Base-by-base conservation (phyloP, 2,888 invertebrate species). In the Lamellibrachia columna region DNA sequence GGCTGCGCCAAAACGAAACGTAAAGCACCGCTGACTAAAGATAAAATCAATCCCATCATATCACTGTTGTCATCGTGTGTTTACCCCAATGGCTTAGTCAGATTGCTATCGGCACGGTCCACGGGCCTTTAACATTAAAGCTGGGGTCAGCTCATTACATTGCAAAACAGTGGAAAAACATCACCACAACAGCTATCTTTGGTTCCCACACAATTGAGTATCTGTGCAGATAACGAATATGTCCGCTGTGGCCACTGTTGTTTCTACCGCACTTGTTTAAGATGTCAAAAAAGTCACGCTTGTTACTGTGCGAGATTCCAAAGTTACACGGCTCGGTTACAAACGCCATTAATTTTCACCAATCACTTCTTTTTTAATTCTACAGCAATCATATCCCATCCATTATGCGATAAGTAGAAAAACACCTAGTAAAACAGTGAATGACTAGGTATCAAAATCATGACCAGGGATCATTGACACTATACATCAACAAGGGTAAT, bases 31-130 rank as follows among this genome's bases (percentile, higher is more conserved):
- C n/a, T 22, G 75, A 75, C 22, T 75, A 11, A 75, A 75, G 75
- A 75, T 75, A 75, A 75, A 75, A 75, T 75, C 75, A 75, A 75
- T 75, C 75, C 75, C 75, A 75, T 75, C 75, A 75, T 75, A 75
- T n/a, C 75, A 22, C 75, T 22, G 75, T 75, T 75, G 22, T 75
- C 75, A 15, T 75, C 75, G 3, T 15, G 3, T 75, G 22, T 3
- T 22, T n/a, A 22, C 75, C 75, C 75, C 75, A 75, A 22, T 75
- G 75, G 75, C 75, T 75, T 22, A 11, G 75, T 4, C 75, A 15
- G 75, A 75, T 75, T 15, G 75, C 22, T 75, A 75, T 75, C 75
- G 22, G 75, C 75, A 1, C 6, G 75, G 22, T 22, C 22, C 22
- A 4, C n/a, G n/a, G 75, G 75, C 22, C 22, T 75, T 75, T n/a